Evolutionary conservation across 2,797 vertebrate species (phyloP), one percentile per base, ranked within the genome.

Genomic region (Sebastes glaucus): DNA sequence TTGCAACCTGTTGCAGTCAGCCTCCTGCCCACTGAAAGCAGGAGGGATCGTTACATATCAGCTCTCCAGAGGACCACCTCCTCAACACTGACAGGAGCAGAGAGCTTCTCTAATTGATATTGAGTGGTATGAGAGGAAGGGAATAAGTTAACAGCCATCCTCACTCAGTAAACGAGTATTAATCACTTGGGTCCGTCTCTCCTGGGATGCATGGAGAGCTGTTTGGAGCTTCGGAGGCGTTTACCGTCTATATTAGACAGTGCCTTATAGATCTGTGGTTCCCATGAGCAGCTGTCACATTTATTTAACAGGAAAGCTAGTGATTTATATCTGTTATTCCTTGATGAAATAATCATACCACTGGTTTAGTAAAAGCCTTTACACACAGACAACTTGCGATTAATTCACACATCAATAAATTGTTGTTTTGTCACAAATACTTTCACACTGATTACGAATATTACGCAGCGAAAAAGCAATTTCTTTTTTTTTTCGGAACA

Each of bases 61-160:
- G 42, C 52, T 42, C 75, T 82, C 7, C 53, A 82, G 66, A 75
- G 67, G 72, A 66, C 62, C 66, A 14, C 64, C 61, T 79, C 70
- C 79, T 33, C 62, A 70, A 70, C 77, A 2, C 49, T 35, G 74
- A 53, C 68, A 32, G 61, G 32, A 69, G 71, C 33, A 18, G 23
- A 76, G 70, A 71, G 78, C 71, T 73, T 28, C 79, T 91, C 77
- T 91, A 90, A 93, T 91, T 92, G 84, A 85, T 92, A 90, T 84
- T 86, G 91, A 91, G 85, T 85, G 78, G 68, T 68, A 25, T 77
- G 80, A 87, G 75, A 69, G 65, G 55, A 80, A 66, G 71, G 59
- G 75, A 79, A 81, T 25, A 62, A 70, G 85, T 81, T 70, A 86
- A 83, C 78, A 73, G 72, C 67, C 49, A 20, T 74, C 55, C 42